Evolutionary conservation across 92 coral and sea anemone genomes (phyloP), one percentile per base, ranked within the genome.

Genomic region (Epizoanthus fatuus): DNA sequence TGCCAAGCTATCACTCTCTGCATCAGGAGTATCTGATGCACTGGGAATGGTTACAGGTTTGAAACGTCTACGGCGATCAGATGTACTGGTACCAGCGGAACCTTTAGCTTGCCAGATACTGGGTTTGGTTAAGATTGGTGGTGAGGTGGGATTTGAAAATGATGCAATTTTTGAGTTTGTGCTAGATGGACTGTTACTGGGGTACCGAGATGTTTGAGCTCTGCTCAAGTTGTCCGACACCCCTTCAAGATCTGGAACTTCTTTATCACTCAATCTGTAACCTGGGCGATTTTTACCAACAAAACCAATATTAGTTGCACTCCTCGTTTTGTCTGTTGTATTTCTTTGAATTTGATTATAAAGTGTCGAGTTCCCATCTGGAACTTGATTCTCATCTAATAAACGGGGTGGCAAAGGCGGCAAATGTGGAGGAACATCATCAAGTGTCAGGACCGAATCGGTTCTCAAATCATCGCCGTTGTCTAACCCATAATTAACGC

Each of bases 11-110:
- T 19, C 42, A 32, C 63, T 72, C 67, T 94, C 87, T 11, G 89
- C 20, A n/a, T 88, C 90, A 69, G 52, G 42, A 47, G 38, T 39
- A 16, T 69, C 71, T 52, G 59, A 74, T 54, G 81, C 90, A 45
- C 69, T 81, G 15, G 91, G 82, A 32, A 94, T 53, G 25, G 95
- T 66, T 14, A 94, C 98, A 19, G 98, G 98, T 79, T 94, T 94
- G 80, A 94, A 94, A 8, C 94, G 92, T 12, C 98, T 84, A 25
- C 98, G 98, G 52, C 93, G 87, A 12, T 90, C 83, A 57, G 98
- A 92, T 25, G 87, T 62, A 47, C 60, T 88, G 3, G 53, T 69
- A 13, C 83, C 90, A 10, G 84, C 40, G n/a, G 68, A 45, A 25
- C 45, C 82, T 59, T 60, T 69, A 20, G 63, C 17, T 35, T 81